These are phyloP conservation scores for Anoplius nigerrimus DNA, from an alignment of 2,888 invertebrate species.

Conservation along the genomic window DNA sequence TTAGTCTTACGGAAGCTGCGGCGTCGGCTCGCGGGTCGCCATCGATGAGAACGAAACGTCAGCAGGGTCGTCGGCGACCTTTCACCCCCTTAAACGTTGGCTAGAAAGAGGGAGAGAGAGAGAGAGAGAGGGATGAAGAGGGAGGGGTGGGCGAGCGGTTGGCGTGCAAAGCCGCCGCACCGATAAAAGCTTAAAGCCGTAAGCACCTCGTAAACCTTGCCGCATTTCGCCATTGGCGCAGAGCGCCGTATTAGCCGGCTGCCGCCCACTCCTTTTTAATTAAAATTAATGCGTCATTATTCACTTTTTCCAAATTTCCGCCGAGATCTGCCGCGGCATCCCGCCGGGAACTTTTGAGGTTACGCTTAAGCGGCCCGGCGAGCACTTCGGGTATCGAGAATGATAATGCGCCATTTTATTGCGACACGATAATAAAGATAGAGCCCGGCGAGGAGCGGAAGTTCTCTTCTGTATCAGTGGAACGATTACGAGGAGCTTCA, in stretches of 20 bases:
- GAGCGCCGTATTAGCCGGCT: slow-evolving; percentile 33
- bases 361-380: too few species aligned
- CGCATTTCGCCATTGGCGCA: slow-evolving; percentile 40
- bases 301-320: slow-evolving; percentile 15
- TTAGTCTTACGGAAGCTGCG: not conserved
- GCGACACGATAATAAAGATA: too few species aligned
- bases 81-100: slow-evolving; percentile 20
- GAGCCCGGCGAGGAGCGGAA: too few species aligned
- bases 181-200: slow-evolving; percentile 52
- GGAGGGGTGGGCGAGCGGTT: not conserved
- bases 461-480: too few species aligned
- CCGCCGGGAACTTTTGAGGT: too few species aligned
- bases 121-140: not conserved
- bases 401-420: too few species aligned
- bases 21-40: not conserved
- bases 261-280: slow-evolving; percentile 52
- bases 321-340: not conserved
- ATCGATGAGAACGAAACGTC: slow-evolving; percentile 33
- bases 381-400: too few species aligned
- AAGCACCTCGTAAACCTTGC: slow-evolving; percentile 52
- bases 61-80: slow-evolving; percentile 25
- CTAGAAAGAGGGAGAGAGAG: not conserved
- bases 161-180: slow-evolving; percentile 24
- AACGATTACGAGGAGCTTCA: too few species aligned
- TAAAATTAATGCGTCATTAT: slow-evolving; percentile 58